phyloP scores from a whole-genome alignment of 2,113 vertebrate genomes.

The Corythornis vintsioides region DNA sequence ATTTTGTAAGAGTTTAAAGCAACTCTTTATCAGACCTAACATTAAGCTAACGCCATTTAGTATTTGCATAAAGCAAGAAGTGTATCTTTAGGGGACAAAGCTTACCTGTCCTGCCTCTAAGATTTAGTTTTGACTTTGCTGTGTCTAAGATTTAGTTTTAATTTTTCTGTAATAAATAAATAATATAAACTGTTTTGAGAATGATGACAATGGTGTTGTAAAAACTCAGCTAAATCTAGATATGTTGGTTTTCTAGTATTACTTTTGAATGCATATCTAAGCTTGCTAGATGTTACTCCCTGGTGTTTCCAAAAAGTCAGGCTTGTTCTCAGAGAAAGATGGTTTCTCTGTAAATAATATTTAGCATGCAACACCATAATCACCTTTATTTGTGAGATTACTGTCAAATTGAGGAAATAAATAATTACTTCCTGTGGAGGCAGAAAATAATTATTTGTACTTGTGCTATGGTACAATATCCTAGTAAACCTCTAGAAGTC shows the following conservation, averaged over 20 bases:
- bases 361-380: not conserved
- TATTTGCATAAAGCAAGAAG: not conserved
- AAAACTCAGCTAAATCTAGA: not conserved
- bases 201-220: rapidly evolving
- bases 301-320: not conserved
- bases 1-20: not conserved
- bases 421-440: not conserved
- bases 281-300: not conserved
- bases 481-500: not conserved
- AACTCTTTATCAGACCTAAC: not conserved
- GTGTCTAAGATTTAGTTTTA: not conserved
- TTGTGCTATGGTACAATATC: not conserved
- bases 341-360: not conserved
- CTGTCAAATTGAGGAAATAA: not conserved
- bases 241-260: not conserved
- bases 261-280: not conserved
- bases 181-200: not conserved
- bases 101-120: not conserved
- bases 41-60: not conserved
- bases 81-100: not conserved
- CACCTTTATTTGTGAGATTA: not conserved
- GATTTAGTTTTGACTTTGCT: not conserved
- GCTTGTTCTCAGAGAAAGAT: not conserved
- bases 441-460: not conserved
- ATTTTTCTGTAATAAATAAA: not conserved